These are phyloP conservation scores for Ormyrus labotus DNA, from an alignment of 2,888 invertebrate genomes.

Conservation along the genomic window DNA sequence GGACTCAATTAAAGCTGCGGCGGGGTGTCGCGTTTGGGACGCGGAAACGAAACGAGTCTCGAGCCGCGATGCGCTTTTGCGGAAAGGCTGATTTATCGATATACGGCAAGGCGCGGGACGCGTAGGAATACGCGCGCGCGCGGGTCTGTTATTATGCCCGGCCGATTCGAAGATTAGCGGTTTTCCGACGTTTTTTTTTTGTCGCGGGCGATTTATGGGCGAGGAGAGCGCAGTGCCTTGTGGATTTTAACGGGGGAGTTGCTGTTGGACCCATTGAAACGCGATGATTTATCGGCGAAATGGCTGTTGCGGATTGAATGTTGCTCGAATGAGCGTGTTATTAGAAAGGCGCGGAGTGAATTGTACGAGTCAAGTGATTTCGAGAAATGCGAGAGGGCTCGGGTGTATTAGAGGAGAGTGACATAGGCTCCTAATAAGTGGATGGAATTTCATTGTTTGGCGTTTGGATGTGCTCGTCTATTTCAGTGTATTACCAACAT, in stretches of 20 bases:
- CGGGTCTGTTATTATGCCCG: conserved; percentile 12
- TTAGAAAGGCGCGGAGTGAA: no score
- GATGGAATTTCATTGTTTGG: no score
- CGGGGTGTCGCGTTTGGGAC: not conserved
- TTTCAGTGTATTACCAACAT: no score
- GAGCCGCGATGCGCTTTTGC: conserved; percentile 1
- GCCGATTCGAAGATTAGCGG: conserved; percentile 15
- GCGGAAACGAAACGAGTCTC: conserved; percentile 10
- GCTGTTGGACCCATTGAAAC: no score
- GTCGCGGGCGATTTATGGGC: not conserved
- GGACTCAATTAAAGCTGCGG: conserved; percentile 45
- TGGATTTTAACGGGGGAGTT: no score
- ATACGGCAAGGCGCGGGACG: not conserved
- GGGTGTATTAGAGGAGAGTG: no score
- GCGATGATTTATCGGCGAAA: no score
- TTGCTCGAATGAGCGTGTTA: no score
- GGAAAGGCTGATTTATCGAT: conserved; percentile 28
- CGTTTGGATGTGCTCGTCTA: no score
- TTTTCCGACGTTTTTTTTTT: conserved; percentile 6
- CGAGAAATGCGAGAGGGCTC: not conserved
- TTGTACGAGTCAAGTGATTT: not conserved
- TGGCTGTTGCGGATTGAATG: no score
- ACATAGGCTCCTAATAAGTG: no score
- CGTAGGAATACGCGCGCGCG: not conserved
- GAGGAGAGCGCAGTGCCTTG: no score